Evolutionary conservation across 2,797 vertebrate genomes (phyloP).

Genomic region (Halcyon badia): DNA sequence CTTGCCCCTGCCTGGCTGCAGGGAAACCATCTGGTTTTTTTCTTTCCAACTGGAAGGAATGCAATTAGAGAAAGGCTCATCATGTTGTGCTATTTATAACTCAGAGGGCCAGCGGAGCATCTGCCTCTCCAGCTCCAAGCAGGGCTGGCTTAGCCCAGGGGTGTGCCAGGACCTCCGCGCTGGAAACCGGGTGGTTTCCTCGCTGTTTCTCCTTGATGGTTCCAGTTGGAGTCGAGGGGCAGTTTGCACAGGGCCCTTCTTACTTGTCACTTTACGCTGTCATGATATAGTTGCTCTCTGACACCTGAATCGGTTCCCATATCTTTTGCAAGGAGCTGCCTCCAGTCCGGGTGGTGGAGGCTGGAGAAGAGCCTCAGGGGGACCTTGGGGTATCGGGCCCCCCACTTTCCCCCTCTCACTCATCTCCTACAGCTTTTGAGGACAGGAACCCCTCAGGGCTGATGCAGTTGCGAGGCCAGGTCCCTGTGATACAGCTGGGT

Average conservation of each 20-base stretch:
- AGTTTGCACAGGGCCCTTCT: not conserved
- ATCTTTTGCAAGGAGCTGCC: not conserved
- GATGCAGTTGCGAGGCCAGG: not conserved
- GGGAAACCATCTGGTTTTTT: not conserved
- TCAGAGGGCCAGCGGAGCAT: not conserved
- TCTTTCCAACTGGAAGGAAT: not conserved
- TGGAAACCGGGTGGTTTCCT: accelerated
- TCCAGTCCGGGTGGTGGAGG: not conserved
- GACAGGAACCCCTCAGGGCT: not conserved
- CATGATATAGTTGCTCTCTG: not conserved
- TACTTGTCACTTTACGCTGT: not conserved
- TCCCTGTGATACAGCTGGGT: not conserved
- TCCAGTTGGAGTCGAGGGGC: not conserved
- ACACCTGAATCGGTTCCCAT: accelerated
- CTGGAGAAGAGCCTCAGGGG: not conserved
- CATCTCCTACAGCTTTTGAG: not conserved
- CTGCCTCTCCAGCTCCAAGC: not conserved
- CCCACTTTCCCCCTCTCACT: accelerated
- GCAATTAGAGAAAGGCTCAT: not conserved
- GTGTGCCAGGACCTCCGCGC: accelerated
- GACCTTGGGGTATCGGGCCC: not conserved
- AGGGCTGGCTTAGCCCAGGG: not conserved
- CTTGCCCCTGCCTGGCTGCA: not conserved
- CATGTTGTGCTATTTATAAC: not conserved
- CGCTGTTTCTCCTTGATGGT: not conserved